A percentile compares a stretch with the other conserved stretches of the same genome.
phyloP scores from a whole-genome alignment of 2,888 invertebrate genomes.

The Pyrocoelia pectoralis region DNA sequence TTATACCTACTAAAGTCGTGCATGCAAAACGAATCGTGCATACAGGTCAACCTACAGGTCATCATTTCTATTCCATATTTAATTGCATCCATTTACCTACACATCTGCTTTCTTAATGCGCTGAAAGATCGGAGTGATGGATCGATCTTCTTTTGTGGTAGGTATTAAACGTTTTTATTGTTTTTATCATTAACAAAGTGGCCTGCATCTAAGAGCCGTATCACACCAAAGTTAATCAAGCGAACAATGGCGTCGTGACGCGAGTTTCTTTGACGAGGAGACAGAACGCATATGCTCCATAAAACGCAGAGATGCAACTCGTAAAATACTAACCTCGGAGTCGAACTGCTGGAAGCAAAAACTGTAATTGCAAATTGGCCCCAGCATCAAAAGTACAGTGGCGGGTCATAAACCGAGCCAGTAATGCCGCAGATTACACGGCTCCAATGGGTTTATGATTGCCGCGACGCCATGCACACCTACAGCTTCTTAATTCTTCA shows the following conservation, averaged over 20 bases:
- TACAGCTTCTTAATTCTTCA: slow-evolving; percentile 39
- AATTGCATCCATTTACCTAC: slow-evolving; percentile 2
- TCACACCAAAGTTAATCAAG: slow-evolving; percentile 50
- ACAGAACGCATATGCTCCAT: slow-evolving; percentile 41
- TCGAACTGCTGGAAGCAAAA: slow-evolving; percentile 51
- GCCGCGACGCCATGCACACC: slow-evolving; percentile 40
- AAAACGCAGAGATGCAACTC: slow-evolving; percentile 53
- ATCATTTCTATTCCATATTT: not conserved
- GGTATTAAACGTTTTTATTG: not conserved
- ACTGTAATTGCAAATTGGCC: slow-evolving; percentile 55
- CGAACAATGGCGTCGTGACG: not conserved
- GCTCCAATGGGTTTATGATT: slow-evolving; percentile 50
- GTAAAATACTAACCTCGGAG: slow-evolving; percentile 52
- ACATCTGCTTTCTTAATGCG: too few relatives aligned
- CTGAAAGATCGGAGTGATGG: too few relatives aligned
- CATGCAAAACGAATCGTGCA: slow-evolving; percentile 41
- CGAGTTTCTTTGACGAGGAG: slow-evolving; percentile 21
- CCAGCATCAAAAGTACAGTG: slow-evolving; percentile 44
- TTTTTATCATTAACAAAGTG: slow-evolving; percentile 14
- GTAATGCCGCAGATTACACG: slow-evolving; percentile 49
- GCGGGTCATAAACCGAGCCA: slow-evolving; percentile 49
- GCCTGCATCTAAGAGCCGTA: slow-evolving; percentile 36
- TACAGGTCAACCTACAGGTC: slow-evolving; percentile 36
- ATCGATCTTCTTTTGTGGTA: not conserved
- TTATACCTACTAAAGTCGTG: not conserved